Evolutionary conservation across 1,140 invertebrate genomes (phyloP).

Genomic region (Monomorium pharaonis): DNA sequence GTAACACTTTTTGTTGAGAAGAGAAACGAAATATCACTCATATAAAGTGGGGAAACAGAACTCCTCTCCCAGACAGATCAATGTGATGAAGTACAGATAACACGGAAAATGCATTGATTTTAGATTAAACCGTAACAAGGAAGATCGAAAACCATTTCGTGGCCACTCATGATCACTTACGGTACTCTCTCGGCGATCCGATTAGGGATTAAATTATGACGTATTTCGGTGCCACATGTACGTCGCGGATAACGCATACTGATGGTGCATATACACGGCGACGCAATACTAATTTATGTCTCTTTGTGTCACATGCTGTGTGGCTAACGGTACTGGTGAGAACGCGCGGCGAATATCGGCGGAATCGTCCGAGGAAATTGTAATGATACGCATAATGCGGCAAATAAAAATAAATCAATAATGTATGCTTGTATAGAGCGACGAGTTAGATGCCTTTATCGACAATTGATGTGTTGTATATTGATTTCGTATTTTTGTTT

Average conservation of each 20-base stretch:
- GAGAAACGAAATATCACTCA: not conserved
- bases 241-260: constrained; percentile 66
- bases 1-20: not conserved
- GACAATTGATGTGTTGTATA: not conserved
- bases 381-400: not conserved
- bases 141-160: constrained; percentile 65
- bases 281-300: constrained; percentile 66
- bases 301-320: constrained; percentile 50
- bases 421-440: not conserved
- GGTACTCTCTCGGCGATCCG: constrained; percentile 62
- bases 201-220: constrained; percentile 72
- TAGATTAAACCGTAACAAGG: constrained; percentile 58
- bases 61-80: too few species aligned
- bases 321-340: constrained; percentile 35
- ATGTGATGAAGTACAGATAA: not conserved
- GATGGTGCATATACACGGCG: constrained; percentile 48
- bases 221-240: constrained; percentile 61
- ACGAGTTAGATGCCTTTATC: not conserved
- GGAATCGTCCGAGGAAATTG: not conserved
- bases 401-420: not conserved
- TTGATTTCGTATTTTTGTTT: not conserved
- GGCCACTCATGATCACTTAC: constrained; percentile 61
- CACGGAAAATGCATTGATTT: constrained; percentile 42
- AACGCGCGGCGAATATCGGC: not conserved
- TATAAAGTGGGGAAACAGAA: not conserved